Evolutionary conservation across 35 echinoderm and acorn worm species (phyloP), one percentile per base, ranked within the genome.

Genomic region (Chiridota heheva): DNA sequence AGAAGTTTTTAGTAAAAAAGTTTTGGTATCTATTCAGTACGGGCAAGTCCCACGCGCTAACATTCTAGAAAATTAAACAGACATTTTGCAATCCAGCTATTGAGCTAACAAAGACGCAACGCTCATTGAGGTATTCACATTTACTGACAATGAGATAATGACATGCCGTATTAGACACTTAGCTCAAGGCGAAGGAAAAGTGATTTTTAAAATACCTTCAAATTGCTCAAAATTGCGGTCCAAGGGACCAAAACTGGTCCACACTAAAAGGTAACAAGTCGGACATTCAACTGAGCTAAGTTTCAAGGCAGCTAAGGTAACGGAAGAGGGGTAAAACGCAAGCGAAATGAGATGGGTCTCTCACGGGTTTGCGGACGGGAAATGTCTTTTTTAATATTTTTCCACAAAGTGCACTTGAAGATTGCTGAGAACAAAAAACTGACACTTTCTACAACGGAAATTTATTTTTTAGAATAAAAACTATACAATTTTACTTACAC

Each of bases 301-400:
- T n/a, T n/a, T n/a, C n/a, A n/a, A n/a, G n/a, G n/a, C n/a, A n/a
- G n/a, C n/a, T n/a, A n/a, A n/a, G n/a, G n/a, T n/a, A n/a, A n/a
- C n/a, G n/a, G n/a, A n/a, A n/a, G n/a, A n/a, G n/a, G n/a, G n/a
- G n/a, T n/a, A n/a, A n/a, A n/a, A n/a, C n/a, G n/a, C n/a, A n/a
- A n/a, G n/a, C n/a, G n/a, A n/a, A n/a, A n/a, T n/a, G n/a, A n/a
- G n/a, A n/a, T n/a, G n/a, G n/a, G n/a, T n/a, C n/a, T n/a, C n/a
- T n/a, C n/a, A n/a, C n/a, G n/a, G n/a, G n/a, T n/a, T n/a, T n/a
- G n/a, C n/a, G n/a, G 73, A 77, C 73, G 73, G 73, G 73, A 77
- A 77, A 77, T 77, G 73, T 77, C 73, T 77, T 77, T 77, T n/a
- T 77, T 60, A 55, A 77, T 77, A 77, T 77, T 77, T 77, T n/a